These are phyloP conservation scores for Microcaecilia unicolor DNA, from an alignment of 2,797 vertebrate genomes.

Conservation along the genomic window DNA sequence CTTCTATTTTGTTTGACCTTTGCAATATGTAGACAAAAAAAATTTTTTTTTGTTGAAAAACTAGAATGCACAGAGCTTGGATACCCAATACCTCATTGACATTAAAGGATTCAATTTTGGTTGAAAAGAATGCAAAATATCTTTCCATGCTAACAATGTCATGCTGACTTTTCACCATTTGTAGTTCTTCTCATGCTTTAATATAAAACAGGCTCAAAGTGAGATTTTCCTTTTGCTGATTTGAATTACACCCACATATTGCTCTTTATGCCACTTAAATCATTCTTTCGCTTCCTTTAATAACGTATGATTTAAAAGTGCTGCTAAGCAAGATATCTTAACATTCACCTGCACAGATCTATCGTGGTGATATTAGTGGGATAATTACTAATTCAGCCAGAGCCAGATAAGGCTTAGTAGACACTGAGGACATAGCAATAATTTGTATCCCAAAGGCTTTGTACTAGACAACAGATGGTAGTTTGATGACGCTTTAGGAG, in stretches of 20 bases:
- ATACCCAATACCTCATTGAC: accelerated
- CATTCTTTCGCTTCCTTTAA: too few relatives aligned
- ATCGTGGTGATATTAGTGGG: too few relatives aligned
- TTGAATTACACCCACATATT: constrained; percentile 44
- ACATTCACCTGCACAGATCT: too few relatives aligned
- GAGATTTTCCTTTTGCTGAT: constrained; percentile 22
- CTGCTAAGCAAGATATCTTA: too few relatives aligned
- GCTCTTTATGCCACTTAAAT: constrained; percentile 52
- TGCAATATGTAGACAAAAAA: constrained; percentile 12
- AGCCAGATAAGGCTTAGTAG: too few relatives aligned
- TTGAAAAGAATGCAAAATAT: constrained; percentile 5
- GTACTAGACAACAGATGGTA: too few relatives aligned
- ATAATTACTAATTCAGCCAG: too few relatives aligned
- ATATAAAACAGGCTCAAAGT: constrained; percentile 33
- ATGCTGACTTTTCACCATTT: constrained; percentile 18
- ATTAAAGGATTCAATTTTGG: constrained; percentile 1
- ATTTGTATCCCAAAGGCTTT: too few relatives aligned
- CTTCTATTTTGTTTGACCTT: constrained; percentile 18
- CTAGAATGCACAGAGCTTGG: neutral
- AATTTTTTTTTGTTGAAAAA: constrained; percentile 15
- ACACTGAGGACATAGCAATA: too few relatives aligned
- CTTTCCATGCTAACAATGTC: neutral
- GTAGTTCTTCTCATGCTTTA: constrained; percentile 29
- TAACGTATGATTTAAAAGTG: too few relatives aligned
- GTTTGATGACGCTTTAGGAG: too few relatives aligned